These are phyloP conservation scores for Rhinichthys osculus DNA, from an alignment of 2,797 vertebrate species.

Conservation along the genomic window DNA sequence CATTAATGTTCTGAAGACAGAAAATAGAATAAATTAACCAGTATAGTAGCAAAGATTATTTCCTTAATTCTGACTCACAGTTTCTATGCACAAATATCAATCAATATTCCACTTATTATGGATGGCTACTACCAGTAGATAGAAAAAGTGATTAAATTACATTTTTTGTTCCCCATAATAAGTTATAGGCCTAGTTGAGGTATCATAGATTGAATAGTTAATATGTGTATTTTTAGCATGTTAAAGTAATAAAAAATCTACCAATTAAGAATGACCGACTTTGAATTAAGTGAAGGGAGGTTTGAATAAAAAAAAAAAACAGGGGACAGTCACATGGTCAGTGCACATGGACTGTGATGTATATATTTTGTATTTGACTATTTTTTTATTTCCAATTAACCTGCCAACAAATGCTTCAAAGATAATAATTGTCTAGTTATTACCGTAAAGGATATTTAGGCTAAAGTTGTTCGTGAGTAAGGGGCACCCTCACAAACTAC, in stretches of 20 bases:
- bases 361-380: background rate
- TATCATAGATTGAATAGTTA: too few species aligned
- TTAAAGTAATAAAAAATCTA: background rate
- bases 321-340: background rate
- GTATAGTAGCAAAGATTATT: background rate
- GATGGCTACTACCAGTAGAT: background rate
- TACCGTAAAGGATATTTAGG: conserved; percentile 15
- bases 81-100: background rate
- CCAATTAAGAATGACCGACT: background rate
- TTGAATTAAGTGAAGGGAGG: background rate
- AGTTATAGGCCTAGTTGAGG: too few species aligned
- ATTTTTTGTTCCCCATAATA: too few species aligned
- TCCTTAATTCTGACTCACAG: background rate
- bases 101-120: background rate
- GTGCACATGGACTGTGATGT: background rate
- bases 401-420: background rate
- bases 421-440: background rate
- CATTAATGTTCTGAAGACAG: background rate
- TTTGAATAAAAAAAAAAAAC: background rate
- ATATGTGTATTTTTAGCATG: background rate
- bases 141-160: background rate
- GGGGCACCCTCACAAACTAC: background rate
- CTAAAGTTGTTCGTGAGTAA: background rate
- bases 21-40: background rate
- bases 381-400: background rate